A percentile compares a stretch with the other conserved stretches of the same genome.
Evolutionary conservation across 2,888 invertebrate species (phyloP).

Genomic region (Epinotia demarniana): DNA sequence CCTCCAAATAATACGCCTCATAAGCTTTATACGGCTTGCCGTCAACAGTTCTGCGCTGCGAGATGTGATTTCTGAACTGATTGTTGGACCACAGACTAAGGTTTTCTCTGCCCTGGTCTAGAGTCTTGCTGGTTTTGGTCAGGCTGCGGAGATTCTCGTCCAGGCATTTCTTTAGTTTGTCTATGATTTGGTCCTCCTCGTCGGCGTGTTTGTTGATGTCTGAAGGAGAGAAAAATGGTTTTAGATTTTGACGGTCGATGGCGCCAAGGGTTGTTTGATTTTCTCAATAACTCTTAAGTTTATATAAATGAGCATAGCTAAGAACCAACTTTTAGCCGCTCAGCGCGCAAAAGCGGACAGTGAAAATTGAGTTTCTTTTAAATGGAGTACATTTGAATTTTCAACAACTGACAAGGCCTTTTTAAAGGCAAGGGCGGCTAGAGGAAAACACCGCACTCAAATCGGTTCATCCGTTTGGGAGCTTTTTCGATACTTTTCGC

Average conservation of each 20-base stretch:
- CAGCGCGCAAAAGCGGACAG: too few species aligned
- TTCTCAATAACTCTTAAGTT: too few species aligned
- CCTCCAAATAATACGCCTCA: slow-evolving; percentile 62
- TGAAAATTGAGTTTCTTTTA: too few species aligned
- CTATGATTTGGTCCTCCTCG: slow-evolving; percentile 61
- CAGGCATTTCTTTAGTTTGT: slow-evolving; percentile 70
- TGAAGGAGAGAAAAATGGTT: slow-evolving; percentile 51
- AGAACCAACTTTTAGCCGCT: too few species aligned
- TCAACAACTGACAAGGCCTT: too few species aligned
- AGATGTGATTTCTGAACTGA: slow-evolving; percentile 62
- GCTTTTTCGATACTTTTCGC: too few species aligned
- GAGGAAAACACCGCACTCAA: too few species aligned
- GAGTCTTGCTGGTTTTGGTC: slow-evolving; percentile 62
- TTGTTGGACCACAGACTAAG: slow-evolving; percentile 67
- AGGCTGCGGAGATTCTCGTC: slow-evolving; percentile 63
- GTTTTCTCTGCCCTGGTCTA: slow-evolving; percentile 63
- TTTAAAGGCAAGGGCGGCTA: too few species aligned
- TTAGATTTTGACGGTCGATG: background rate
- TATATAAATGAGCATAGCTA: too few species aligned
- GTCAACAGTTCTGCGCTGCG: slow-evolving; percentile 59
- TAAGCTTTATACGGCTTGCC: slow-evolving; percentile 67
- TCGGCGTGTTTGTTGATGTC: slow-evolving; percentile 61
- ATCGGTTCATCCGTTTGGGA: too few species aligned
- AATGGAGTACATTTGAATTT: too few species aligned
- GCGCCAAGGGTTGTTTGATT: background rate